These are phyloP conservation scores for Gryllus bimaculatus DNA, from an alignment of 1,140 invertebrate species.

Conservation along the genomic window DNA sequence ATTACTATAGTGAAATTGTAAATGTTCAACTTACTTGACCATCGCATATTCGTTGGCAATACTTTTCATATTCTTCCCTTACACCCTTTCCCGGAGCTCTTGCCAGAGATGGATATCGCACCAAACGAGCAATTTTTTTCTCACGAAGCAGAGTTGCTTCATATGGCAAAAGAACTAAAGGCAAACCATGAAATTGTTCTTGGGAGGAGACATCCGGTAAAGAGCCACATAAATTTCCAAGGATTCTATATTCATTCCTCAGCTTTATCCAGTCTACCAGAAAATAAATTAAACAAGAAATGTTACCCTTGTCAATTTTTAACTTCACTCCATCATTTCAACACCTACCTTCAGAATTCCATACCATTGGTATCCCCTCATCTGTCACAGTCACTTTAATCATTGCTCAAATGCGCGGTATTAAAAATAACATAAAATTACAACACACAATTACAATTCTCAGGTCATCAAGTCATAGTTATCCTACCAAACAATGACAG, in stretches of 20 bases:
- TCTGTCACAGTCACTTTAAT: not conserved
- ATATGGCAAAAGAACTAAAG: not conserved
- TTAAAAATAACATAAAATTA: no score
- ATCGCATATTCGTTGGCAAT: not conserved
- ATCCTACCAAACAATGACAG: no score
- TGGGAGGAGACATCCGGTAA: not conserved
- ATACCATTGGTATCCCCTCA: not conserved
- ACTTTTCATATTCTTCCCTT: not conserved
- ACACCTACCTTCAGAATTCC: not conserved
- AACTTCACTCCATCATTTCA: no score
- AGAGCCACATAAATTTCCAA: not conserved
- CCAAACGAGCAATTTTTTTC: not conserved
- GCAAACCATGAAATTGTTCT: not conserved
- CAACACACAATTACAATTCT: no score
- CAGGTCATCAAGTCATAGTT: no score
- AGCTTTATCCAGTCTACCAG: not conserved
- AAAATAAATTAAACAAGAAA: not conserved
- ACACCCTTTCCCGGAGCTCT: not conserved
- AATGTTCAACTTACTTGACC: not conserved
- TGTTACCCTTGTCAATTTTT: not conserved
- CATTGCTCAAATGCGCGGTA: not conserved
- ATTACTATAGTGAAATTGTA: not conserved
- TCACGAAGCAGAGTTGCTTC: not conserved
- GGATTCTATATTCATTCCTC: not conserved
- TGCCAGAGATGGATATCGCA: not conserved